These are phyloP conservation scores for Ormyrus pomaceus DNA, from an alignment of 2,888 invertebrate genomes.

Conservation along the genomic window DNA sequence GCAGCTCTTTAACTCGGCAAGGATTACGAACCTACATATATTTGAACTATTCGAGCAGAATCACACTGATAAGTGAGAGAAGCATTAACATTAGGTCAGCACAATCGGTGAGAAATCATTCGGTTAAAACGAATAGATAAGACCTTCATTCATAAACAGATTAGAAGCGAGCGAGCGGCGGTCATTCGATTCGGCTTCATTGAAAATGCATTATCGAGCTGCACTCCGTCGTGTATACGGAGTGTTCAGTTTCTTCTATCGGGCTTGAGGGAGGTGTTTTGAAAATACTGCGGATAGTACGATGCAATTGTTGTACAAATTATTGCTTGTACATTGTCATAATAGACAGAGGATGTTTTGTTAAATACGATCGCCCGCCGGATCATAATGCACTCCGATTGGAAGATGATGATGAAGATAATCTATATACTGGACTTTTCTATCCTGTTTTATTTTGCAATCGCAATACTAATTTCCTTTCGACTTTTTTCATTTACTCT, in stretches of 20 bases:
- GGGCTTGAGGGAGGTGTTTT: slow-evolving; percentile 58
- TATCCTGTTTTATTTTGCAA: slow-evolving; percentile 23
- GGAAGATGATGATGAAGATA: slow-evolving; percentile 36
- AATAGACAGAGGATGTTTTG: slow-evolving; percentile 61
- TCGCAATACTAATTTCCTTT: background rate
- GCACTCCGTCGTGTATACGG: slow-evolving; percentile 15
- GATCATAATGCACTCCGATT: slow-evolving; percentile 45
- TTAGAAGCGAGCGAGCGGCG: background rate
- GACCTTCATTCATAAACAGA: background rate
- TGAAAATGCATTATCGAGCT: slow-evolving; percentile 47
- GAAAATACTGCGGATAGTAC: slow-evolving; percentile 59
- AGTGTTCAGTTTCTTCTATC: slow-evolving; percentile 55
- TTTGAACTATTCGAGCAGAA: too few species aligned
- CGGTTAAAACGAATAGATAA: background rate
- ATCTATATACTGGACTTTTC: slow-evolving; percentile 13
- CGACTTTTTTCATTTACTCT: too few species aligned
- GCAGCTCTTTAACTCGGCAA: too few species aligned
- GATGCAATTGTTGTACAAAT: slow-evolving; percentile 56
- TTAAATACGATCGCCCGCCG: slow-evolving; percentile 52
- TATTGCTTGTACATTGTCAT: slow-evolving; percentile 62
- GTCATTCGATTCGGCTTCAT: slow-evolving; percentile 25
- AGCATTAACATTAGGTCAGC: too few species aligned
- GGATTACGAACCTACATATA: too few species aligned
- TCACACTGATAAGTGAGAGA: too few species aligned
- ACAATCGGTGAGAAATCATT: too few species aligned